Conservation (phyloP, 1,140 invertebrate species). For the Plectrocnemia conspersa region DNA sequence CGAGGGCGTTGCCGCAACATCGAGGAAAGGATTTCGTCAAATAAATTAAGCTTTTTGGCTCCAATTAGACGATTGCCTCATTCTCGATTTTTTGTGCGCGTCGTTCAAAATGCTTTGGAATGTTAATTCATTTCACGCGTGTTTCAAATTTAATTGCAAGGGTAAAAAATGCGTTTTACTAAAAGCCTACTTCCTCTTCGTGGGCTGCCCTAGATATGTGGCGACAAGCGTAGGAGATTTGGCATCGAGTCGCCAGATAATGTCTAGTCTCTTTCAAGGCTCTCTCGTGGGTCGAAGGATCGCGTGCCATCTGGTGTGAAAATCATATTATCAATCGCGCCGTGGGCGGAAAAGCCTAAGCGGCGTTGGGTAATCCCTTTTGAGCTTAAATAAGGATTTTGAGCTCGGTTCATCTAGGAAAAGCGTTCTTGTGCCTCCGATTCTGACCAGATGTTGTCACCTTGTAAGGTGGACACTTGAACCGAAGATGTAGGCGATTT, state of each 20-base stretch:
- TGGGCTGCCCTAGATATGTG: constrained; percentile 5
- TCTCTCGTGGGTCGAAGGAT: constrained; percentile 3
- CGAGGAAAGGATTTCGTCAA: no score
- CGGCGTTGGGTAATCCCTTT: background rate
- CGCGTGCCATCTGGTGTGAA: constrained; percentile 9
- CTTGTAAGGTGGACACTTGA: constrained; percentile 2
- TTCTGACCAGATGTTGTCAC: constrained; percentile 4
- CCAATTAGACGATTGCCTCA: no score
- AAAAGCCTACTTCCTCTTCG: background rate
- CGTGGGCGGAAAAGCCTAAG: background rate
- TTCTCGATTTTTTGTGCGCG: no score
- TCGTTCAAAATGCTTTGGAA: no score
- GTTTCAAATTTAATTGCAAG: no score
- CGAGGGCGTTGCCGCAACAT: no score
- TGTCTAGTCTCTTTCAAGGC: background rate
- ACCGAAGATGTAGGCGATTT: background rate
- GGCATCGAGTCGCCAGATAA: constrained; percentile 2
- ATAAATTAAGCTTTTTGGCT: no score
- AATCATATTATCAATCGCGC: no score
- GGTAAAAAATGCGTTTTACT: background rate
- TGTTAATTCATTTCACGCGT: no score
- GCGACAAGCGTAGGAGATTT: constrained; percentile 5
- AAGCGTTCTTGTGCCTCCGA: no score
- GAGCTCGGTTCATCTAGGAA: no score
- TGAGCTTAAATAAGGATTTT: no score